phyloP scores from a whole-genome alignment of 2,113 vertebrate species.

The Hippolais icterina region DNA sequence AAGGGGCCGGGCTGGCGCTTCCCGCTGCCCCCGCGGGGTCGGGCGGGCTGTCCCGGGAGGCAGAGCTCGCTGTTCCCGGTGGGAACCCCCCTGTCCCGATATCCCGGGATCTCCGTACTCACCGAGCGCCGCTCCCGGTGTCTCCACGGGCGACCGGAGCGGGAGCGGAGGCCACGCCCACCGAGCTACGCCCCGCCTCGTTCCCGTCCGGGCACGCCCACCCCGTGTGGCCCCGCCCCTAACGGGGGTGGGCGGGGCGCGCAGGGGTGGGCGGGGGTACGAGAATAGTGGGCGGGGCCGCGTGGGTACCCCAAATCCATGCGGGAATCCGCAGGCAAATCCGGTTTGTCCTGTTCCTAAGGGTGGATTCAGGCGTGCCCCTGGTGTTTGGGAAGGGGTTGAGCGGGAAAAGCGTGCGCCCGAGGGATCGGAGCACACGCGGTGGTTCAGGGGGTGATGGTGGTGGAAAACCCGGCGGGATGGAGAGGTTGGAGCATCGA shows the following conservation, averaged over 20 bases:
- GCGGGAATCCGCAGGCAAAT: accelerated
- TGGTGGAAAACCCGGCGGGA: accelerated
- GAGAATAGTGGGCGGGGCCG: accelerated
- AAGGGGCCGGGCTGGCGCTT: neutral
- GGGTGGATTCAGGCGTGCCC: accelerated
- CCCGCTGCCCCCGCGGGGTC: accelerated
- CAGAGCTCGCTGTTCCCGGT: accelerated
- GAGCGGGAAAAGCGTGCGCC: accelerated
- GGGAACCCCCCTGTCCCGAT: neutral
- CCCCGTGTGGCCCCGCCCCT: no score
- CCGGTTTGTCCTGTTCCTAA: accelerated
- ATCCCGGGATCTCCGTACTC: neutral
- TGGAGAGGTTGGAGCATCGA: neutral
- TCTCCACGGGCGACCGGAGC: conserved; percentile 61
- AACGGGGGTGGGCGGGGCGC: neutral
- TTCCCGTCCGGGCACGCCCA: neutral
- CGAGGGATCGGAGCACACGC: accelerated
- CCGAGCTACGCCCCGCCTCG: accelerated
- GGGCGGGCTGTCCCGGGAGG: accelerated
- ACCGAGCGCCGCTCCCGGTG: neutral
- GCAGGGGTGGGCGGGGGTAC: neutral
- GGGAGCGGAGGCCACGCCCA: neutral
- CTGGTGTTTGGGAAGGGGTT: accelerated
- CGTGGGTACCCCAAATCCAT: accelerated
- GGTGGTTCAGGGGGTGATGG: neutral